phyloP scores from a whole-genome alignment of 2,113 vertebrate genomes.

The Mobula hypostoma region DNA sequence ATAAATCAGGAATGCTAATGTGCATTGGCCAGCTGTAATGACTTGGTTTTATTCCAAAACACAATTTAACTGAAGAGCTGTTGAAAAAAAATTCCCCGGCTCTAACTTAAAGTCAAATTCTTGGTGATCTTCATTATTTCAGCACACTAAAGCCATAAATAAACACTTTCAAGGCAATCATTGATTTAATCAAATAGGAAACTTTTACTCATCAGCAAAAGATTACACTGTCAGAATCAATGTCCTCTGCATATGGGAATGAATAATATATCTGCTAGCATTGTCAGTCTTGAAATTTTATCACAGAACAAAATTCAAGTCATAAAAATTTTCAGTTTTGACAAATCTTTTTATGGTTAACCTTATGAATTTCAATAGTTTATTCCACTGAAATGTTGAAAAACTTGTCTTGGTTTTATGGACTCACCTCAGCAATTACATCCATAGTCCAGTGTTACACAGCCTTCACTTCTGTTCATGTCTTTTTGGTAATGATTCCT shows the following conservation, averaged over 20 bases:
- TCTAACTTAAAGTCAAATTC: neutral
- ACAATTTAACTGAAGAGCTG: neutral
- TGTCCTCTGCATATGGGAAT: neutral
- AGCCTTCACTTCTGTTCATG: neutral
- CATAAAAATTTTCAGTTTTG: neutral
- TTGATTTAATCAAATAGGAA: neutral
- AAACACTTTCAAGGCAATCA: neutral
- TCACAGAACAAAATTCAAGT: neutral
- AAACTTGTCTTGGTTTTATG: neutral
- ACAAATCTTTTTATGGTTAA: neutral
- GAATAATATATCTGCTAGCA: neutral
- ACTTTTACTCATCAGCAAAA: neutral
- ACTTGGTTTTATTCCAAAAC: constrained; percentile 12
- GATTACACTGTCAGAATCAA: neutral
- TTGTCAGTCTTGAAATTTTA: neutral
- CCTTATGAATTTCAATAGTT: neutral
- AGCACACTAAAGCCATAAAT: neutral
- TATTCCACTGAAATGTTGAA: neutral
- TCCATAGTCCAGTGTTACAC: neutral
- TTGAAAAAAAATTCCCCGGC: neutral
- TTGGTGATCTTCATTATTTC: neutral
- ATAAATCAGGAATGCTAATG: neutral
- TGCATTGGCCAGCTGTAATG: neutral
- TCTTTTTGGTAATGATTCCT: neutral
- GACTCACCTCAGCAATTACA: neutral